phyloP scores from a whole-genome alignment of 2,888 invertebrate species.

The Chrysolina oricalcia region DNA sequence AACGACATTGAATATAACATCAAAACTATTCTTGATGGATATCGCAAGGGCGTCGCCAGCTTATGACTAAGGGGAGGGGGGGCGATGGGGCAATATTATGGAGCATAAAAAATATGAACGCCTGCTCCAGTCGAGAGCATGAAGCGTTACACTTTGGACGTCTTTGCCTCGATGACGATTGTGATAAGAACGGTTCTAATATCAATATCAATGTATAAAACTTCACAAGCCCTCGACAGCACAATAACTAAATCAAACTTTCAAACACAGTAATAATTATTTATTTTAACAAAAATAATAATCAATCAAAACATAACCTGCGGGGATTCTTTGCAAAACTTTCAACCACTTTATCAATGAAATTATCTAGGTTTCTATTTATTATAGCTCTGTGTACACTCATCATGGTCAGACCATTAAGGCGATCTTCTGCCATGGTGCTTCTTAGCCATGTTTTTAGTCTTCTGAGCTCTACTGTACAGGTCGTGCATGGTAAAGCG shows the following conservation, averaged over 20 bases:
- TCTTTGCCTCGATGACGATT: constrained; percentile 3
- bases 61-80: no score
- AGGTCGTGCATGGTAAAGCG: constrained; percentile 33
- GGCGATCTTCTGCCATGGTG: constrained; percentile 14
- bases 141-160: neutral
- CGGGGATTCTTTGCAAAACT: constrained; percentile 25
- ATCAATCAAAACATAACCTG: constrained; percentile 16
- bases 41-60: no score
- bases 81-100: no score
- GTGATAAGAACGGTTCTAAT: no score
- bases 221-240: constrained; percentile 27
- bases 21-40: no score
- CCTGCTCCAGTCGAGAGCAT: neutral
- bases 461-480: constrained; percentile 36
- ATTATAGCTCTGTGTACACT: no score
- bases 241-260: constrained; percentile 25
- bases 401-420: constrained; percentile 14
- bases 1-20: no score
- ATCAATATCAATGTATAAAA: no score
- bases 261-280: constrained; percentile 22
- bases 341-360: no score
- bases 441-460: no score
- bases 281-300: constrained; percentile 25
- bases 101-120: no score
- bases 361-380: no score